Conservation (phyloP, 92 coral and sea anemone species). For the Pocillopora meandrina region DNA sequence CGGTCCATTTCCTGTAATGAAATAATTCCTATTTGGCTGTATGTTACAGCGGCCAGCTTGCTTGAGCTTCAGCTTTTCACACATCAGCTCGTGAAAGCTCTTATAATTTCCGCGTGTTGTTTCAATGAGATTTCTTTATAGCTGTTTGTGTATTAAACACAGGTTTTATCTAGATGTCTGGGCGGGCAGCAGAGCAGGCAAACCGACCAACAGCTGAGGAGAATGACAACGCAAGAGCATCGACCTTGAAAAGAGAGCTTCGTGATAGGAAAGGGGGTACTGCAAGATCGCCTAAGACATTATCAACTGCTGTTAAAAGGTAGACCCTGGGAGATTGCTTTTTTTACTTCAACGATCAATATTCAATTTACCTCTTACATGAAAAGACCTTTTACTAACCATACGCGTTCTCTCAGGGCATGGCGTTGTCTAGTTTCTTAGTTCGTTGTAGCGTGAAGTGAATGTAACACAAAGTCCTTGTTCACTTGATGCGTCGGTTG, state of each 20-base stretch:
- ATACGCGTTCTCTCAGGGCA: background rate
- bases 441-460: background rate
- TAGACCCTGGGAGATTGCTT: slow-evolving; percentile 21
- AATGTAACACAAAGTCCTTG: slow-evolving; percentile 26
- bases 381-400: background rate
- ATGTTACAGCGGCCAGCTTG: slow-evolving; percentile 3
- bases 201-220: slow-evolving; percentile 16
- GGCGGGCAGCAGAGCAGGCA: slow-evolving; percentile 32
- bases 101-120: slow-evolving; percentile 19
- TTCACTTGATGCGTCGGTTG: slow-evolving; percentile 35
- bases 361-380: background rate
- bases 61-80: background rate
- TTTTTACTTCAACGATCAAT: background rate
- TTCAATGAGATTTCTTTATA: background rate
- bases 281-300: slow-evolving; percentile 47
- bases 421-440: background rate
- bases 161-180: slow-evolving; percentile 42
- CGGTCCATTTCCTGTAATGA: background rate
- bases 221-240: background rate
- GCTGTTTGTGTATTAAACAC: slow-evolving; percentile 7
- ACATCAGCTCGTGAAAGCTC: slow-evolving; percentile 18
- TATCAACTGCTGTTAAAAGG: slow-evolving; percentile 75
- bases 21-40: background rate
- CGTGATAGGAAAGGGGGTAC: slow-evolving; percentile 30
- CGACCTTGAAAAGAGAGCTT: slow-evolving; percentile 52